Evolutionary conservation across 2,797 vertebrate genomes (phyloP), one percentile per base, ranked within the genome.

Genomic region (Mycteria americana): DNA sequence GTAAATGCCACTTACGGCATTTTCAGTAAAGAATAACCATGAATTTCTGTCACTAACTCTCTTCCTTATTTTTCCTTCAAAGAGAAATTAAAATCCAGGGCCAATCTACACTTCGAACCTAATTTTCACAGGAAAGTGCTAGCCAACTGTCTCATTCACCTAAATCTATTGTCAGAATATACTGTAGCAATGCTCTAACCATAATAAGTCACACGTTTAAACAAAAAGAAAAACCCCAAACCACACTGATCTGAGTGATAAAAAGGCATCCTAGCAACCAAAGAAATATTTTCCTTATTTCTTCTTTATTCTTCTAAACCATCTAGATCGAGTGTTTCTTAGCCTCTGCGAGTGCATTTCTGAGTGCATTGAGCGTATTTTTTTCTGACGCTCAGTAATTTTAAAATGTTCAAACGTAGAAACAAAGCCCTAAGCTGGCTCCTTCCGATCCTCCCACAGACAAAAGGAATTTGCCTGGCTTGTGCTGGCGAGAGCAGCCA

Each of bases 381-480:
- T 93, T 93, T 76, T 85, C 56, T 68, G 85, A 77, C 19, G 16
- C n/a, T 89, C 11, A 18, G 72, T 62, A 62, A 94, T 12, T 65
- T 78, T 18, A 59, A 90, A 92, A 48, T 27, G 45, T 25, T 92
- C 65, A 74, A 81, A 69, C 8, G 10, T 6, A 89, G 62, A 96
- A 93, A 92, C 63, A 95, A 91, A 56, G 85, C 72, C 89, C 73
- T 68, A 69, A 74, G 56, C 31, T 78, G 50, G 15, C 67, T 96
- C 56, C 88, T 69, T 89, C n/a, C 13, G 4, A n/a, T 80, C 67
- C 63, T 54, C 76, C 76, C 18, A 41, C 69, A 97, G 84, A 95
- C 86, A 96, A 94, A 93, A 97, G 50, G 70, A 92, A 80, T 84
- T 95, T 67, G 73, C 76, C 51, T 79, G 67, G 41, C 59, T 73